A percentile compares a stretch with the other conserved stretches of the same genome.
phyloP scores from a whole-genome alignment of 64 coral and sea anemone genomes.

The Stichodactyla mertensii region DNA sequence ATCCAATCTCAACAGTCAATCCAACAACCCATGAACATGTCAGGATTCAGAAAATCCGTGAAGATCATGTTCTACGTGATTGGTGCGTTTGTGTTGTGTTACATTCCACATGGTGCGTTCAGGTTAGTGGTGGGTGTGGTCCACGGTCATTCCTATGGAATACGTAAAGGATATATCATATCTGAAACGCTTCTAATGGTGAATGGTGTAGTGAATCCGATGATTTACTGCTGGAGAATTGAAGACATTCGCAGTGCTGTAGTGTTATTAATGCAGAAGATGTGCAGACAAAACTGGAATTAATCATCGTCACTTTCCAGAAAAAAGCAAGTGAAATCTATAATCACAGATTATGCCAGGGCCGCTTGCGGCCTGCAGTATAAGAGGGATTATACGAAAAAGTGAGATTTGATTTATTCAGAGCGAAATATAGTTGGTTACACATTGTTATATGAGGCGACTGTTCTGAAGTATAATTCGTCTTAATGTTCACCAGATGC shows the following conservation, averaged over 20 bases:
- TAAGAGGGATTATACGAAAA: no score
- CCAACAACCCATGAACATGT: neutral
- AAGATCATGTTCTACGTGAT: neutral
- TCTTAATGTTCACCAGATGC: no score
- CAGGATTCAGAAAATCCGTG: no score
- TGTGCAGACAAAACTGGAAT: neutral
- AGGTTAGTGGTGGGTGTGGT: neutral
- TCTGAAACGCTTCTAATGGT: neutral
- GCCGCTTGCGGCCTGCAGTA: no score
- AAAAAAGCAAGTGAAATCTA: no score
- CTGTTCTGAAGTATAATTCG: no score
- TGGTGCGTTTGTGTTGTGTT: constrained; percentile 1
- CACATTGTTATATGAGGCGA: no score
- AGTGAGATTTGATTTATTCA: no score
- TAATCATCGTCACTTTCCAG: no score
- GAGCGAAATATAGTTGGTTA: no score
- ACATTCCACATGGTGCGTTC: neutral
- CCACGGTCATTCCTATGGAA: neutral
- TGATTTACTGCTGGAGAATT: constrained; percentile 17
- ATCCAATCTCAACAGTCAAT: constrained; percentile 1
- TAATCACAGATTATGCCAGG: no score
- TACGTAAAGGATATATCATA: neutral
- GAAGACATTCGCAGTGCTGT: neutral
- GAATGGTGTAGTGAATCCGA: neutral
- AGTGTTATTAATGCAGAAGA: neutral